Evolutionary conservation across 2,888 invertebrate genomes (phyloP).

Genomic region (Alitta virens): DNA sequence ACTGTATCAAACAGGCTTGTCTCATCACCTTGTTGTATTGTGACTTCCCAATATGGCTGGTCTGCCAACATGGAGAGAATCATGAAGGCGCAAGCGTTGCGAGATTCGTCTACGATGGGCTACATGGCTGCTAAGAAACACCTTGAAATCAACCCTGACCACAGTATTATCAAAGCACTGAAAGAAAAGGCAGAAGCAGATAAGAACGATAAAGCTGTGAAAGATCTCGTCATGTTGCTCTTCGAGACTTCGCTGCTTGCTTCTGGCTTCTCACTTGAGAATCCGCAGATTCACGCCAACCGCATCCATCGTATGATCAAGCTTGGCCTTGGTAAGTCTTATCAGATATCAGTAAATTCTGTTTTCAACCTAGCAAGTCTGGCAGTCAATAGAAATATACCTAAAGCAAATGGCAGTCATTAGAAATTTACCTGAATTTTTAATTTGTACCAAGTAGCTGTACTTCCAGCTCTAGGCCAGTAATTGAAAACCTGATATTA

Average conservation of each 20-base stretch:
- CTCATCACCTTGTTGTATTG: slow-evolving; percentile 97
- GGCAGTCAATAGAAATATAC: too few relatives aligned
- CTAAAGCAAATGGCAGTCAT: too few relatives aligned
- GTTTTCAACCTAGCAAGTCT: too few relatives aligned
- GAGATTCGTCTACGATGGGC: slow-evolving; percentile 97
- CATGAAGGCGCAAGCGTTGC: slow-evolving; percentile 98
- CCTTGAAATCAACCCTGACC: slow-evolving; percentile 94
- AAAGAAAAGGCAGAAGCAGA: slow-evolving; percentile 90
- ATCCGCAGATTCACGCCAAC: slow-evolving; percentile 82
- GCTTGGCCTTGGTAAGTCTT: slow-evolving; percentile 73
- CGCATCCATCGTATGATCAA: slow-evolving; percentile 99
- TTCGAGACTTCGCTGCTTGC: slow-evolving; percentile 95
- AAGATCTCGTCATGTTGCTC: slow-evolving; percentile 91
- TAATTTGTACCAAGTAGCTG: background rate
- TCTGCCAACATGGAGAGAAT: slow-evolving; percentile 99
- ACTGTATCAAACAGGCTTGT: slow-evolving; percentile 94
- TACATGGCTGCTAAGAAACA: slow-evolving; percentile 99
- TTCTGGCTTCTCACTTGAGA: slow-evolving; percentile 94
- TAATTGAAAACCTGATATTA: too few relatives aligned
- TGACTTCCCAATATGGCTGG: slow-evolving; percentile 99
- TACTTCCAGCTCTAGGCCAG: too few relatives aligned
- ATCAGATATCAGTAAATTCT: too few relatives aligned
- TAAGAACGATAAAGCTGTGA: slow-evolving; percentile 97
- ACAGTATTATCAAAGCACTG: slow-evolving; percentile 87
- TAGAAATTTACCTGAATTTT: background rate